Evolutionary conservation across 2,113 vertebrate species (phyloP).

Genomic region (Tricholaema leucomelas): DNA sequence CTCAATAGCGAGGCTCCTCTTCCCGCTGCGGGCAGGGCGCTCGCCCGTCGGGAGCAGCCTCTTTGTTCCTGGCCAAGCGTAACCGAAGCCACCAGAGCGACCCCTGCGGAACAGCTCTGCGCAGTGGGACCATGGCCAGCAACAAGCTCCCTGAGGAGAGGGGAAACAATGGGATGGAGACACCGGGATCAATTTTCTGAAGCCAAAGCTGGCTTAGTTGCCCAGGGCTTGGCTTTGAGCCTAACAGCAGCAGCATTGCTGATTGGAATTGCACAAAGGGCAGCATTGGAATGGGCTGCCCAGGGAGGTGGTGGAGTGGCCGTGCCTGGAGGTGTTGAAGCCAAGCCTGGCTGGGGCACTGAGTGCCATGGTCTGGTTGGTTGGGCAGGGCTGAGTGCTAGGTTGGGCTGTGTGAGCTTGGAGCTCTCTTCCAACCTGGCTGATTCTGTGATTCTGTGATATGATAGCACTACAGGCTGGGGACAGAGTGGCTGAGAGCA

Average conservation of each 20-base stretch:
- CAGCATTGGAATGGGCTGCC: no score
- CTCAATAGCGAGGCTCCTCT: background rate
- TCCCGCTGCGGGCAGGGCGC: background rate
- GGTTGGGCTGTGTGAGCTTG: no score
- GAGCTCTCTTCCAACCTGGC: no score
- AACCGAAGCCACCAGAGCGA: background rate
- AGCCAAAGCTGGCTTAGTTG: background rate
- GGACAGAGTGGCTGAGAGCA: no score
- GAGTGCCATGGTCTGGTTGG: no score
- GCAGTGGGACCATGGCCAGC: background rate
- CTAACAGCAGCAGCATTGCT: background rate
- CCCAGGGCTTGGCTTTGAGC: background rate
- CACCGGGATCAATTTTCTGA: background rate
- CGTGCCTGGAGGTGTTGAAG: no score
- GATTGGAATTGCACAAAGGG: background rate
- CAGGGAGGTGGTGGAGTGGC: no score
- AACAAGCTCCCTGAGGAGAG: background rate
- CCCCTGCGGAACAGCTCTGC: background rate
- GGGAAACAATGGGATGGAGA: background rate
- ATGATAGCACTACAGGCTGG: no score
- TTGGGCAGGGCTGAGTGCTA: no score
- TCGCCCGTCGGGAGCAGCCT: background rate
- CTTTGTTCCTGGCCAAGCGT: background rate
- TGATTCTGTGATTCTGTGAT: no score
- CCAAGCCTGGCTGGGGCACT: no score